Base-by-base conservation (phyloP, 2,888 invertebrate species). In the Phortica okadai region DNA sequence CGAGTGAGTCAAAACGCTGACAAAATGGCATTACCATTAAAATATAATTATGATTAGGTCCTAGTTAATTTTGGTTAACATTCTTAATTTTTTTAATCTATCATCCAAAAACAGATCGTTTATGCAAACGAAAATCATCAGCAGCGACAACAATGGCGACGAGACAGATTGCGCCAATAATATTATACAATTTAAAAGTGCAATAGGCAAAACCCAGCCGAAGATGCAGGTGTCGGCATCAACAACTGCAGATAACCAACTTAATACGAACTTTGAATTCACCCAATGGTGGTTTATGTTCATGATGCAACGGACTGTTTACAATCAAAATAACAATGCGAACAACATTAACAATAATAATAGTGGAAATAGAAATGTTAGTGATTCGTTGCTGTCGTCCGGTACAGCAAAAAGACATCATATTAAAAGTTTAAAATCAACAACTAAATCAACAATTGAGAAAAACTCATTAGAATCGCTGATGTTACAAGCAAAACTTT, bases 251-350 rank as follows among this genome's bases (percentile, higher is more conserved):
- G 67, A 67, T 66, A 78, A 78, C 67, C 77, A 80, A 72, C 77
- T 79, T 64, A 76, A 79, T 79, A 83, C 84, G 70, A 86, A 88
- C 81, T 70, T 89, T 73, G 88, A 87, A 73, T 82, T 90, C 54
- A 90, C 89, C n/a, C 89, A 90, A 75, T 90, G 90, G 90, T 90
- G 90, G 90, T 89, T 90, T 77, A 89, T 89, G 85, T 82, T 90
- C 82, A 86, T 90, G 78, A 89, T 90, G 85, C 90, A 90, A 77
- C 90, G 90, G 80, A 90, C 89, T 74, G 89, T 86, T 70, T 70
- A 70, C 25, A 82, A 84, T 78, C 78, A 77, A 73, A 66, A 76
- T 69, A 74, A 73, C 59, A 74, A 64, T 45, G 44, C 16, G 67
- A 76, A 11, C 21, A 33, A n/a, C 64, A 33, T 10, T 33, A n/a